A percentile compares a stretch with the other conserved stretches of the same genome.
Conservation (phyloP, 2,113 vertebrate species). For the Benitochromis conjunctus region DNA sequence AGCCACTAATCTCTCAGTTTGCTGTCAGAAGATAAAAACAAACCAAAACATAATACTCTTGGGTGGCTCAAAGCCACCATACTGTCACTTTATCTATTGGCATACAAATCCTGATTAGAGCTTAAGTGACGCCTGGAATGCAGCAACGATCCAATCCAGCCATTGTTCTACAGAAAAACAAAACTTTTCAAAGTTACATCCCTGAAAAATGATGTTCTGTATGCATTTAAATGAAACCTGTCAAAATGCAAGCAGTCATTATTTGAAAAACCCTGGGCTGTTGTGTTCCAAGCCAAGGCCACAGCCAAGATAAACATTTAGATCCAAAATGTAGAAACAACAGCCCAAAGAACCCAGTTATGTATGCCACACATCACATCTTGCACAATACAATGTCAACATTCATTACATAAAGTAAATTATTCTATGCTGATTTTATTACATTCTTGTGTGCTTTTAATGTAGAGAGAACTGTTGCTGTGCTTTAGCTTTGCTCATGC, state of each 20-base stretch:
- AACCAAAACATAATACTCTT: conserved; percentile 8
- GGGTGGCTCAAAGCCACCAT: conserved; percentile 4
- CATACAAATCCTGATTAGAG: neutral
- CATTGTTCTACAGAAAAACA: neutral
- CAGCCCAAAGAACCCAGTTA: neutral
- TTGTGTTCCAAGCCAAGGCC: neutral
- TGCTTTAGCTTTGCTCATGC: neutral
- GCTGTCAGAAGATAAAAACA: conserved; percentile 23
- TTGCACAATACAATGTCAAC: conserved; percentile 21
- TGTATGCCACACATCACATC: neutral
- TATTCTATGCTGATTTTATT: neutral
- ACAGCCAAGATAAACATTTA: neutral
- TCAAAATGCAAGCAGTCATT: neutral
- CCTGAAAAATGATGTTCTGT: neutral
- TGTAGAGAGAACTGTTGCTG: neutral
- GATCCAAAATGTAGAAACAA: neutral
- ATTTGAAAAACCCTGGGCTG: neutral
- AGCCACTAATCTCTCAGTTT: conserved; percentile 32
- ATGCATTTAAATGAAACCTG: neutral
- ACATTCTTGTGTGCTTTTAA: conserved; percentile 9
- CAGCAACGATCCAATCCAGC: neutral
- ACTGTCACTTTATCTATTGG: conserved; percentile 9
- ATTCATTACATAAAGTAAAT: conserved; percentile 47
- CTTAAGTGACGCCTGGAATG: neutral
- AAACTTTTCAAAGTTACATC: neutral